Percentiles rank a stretch among this genome's conserved stretches.
These are phyloP conservation scores for Campylomormyrus tamandua DNA, from an alignment of 2,113 vertebrate genomes.

Conservation along the genomic window DNA sequence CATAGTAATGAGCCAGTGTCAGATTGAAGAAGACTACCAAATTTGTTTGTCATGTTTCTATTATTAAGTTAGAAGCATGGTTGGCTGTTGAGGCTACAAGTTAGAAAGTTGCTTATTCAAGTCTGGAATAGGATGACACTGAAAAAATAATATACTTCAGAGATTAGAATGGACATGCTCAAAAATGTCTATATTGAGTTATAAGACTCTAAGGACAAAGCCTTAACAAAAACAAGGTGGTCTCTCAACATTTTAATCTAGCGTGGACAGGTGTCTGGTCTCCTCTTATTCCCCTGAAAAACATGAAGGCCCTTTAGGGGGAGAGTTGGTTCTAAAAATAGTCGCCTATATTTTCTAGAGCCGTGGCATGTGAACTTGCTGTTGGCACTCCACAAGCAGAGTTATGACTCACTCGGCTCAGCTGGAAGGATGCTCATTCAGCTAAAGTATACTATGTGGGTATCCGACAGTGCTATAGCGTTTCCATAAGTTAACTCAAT, in stretches of 20 bases:
- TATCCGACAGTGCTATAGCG: slow-evolving; percentile 86
- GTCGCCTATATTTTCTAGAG: neutral
- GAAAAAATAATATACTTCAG: neutral
- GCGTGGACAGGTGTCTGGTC: neutral
- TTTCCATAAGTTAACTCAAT: slow-evolving; percentile 81
- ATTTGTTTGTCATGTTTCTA: neutral
- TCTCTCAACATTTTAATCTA: neutral
- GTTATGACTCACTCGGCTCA: slow-evolving; percentile 69
- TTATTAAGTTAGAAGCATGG: neutral
- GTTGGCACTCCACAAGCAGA: neutral
- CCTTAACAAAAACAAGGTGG: neutral
- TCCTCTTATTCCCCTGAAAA: neutral
- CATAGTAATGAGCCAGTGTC: neutral
- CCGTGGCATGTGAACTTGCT: neutral
- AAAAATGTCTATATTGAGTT: neutral
- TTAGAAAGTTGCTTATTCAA: neutral
- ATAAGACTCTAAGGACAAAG: neutral
- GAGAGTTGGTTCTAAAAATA: neutral
- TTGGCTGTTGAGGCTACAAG: neutral
- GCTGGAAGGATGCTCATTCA: slow-evolving; percentile 95
- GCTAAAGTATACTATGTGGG: slow-evolving; percentile 86
- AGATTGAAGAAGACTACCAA: neutral
- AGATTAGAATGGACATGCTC: neutral
- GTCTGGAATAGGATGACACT: neutral
- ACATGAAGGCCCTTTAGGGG: neutral